Evolutionary conservation across 2,888 invertebrate genomes (phyloP).

Genomic region (Sphinx pinastri): DNA sequence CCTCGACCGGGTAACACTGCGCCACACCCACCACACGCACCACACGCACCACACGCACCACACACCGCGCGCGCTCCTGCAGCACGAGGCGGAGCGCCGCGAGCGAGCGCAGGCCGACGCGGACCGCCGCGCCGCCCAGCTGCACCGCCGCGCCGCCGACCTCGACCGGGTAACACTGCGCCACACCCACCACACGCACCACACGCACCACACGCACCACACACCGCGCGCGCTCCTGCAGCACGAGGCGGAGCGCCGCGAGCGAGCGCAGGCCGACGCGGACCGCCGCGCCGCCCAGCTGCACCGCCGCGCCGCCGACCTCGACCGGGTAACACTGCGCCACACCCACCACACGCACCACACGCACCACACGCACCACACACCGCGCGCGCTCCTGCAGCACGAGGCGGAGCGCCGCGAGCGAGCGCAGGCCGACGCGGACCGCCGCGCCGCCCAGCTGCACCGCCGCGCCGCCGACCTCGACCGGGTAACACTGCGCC

Average conservation of each 20-base stretch:
- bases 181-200: too few species aligned
- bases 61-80: constrained; percentile 1
- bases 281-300: constrained; percentile 41
- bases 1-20: constrained; percentile 11
- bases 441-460: constrained; percentile 39
- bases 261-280: constrained; percentile 19
- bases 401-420: constrained; percentile 12
- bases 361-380: too few species aligned
- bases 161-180: constrained; percentile 9
- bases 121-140: constrained; percentile 41
- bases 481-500: constrained; percentile 1
- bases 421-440: constrained; percentile 28
- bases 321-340: constrained; percentile 3
- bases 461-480: constrained; percentile 35
- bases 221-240: background rate
- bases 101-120: constrained; percentile 19
- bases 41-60: too few species aligned
- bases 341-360: too few species aligned
- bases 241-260: constrained; percentile 9
- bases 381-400: background rate
- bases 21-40: too few species aligned
- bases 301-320: constrained; percentile 35
- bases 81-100: constrained; percentile 6
- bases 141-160: constrained; percentile 35
- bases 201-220: too few species aligned